Evolutionary conservation across 2,888 invertebrate genomes (phyloP).

Genomic region (Himalopsyche anomala): DNA sequence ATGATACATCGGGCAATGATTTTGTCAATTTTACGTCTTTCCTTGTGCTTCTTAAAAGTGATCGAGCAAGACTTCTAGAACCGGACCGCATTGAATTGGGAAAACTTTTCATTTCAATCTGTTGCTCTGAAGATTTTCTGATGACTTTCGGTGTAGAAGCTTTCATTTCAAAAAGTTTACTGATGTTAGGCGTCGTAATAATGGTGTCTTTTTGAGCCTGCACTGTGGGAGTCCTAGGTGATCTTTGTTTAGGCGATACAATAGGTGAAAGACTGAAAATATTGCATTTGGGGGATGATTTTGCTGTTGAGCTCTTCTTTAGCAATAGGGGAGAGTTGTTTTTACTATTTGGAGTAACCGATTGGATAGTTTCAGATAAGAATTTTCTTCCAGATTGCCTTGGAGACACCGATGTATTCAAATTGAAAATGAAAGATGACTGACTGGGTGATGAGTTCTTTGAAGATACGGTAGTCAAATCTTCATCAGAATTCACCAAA

Average conservation of each 20-base stretch:
- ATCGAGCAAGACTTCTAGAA: neutral
- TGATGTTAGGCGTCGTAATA: conserved; percentile 62
- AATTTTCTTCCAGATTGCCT: conserved; percentile 33
- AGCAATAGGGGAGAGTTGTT: neutral
- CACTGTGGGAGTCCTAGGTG: conserved; percentile 54
- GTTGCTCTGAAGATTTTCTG: conserved; percentile 49
- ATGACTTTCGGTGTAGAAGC: conserved; percentile 62
- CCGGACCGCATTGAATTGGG: neutral
- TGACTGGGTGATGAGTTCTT: neutral
- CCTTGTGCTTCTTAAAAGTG: neutral
- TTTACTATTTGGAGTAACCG: conserved; percentile 44
- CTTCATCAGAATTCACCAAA: neutral
- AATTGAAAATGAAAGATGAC: neutral
- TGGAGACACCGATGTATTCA: neutral
- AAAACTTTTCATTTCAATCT: conserved; percentile 41
- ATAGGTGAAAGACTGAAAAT: conserved; percentile 60
- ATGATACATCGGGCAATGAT: conserved; percentile 19
- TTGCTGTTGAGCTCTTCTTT: conserved; percentile 14
- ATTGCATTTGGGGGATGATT: conserved; percentile 44
- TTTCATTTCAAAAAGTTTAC: conserved; percentile 59
- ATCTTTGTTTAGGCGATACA: conserved; percentile 59
- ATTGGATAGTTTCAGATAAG: conserved; percentile 42
- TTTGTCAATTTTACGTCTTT: conserved; percentile 5
- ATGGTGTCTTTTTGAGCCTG: conserved; percentile 48
- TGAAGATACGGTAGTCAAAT: neutral